Percentiles rank a stretch among this genome's conserved stretches.
These are phyloP conservation scores for Lamprologus speciosus DNA, from an alignment of 2,113 vertebrate genomes.

Conservation along the genomic window DNA sequence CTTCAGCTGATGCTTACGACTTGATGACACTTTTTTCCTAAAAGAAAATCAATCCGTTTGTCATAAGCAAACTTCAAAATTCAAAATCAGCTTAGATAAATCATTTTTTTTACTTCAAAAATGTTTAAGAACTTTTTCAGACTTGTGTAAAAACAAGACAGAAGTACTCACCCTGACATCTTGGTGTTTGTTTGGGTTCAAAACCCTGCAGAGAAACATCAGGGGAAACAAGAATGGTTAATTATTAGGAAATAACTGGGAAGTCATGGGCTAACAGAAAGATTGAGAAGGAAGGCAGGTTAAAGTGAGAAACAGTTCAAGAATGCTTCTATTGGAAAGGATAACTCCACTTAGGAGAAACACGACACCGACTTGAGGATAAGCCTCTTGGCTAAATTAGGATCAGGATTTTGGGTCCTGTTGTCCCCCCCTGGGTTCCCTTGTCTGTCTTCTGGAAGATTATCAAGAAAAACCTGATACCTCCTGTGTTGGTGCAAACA, in stretches of 20 bases:
- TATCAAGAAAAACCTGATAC: conserved; percentile 43
- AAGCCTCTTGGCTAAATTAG: conserved; percentile 67
- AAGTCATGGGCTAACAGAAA: not conserved
- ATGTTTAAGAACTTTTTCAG: not conserved
- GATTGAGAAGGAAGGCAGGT: not conserved
- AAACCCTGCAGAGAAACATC: conserved; percentile 17
- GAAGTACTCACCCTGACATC: conserved; percentile 70
- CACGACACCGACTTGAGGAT: not conserved
- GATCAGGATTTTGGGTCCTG: conserved; percentile 20
- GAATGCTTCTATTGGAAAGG: not conserved
- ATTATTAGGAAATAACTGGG: not conserved
- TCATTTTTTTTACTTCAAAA: fast-evolving
- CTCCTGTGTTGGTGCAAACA: conserved; percentile 17
- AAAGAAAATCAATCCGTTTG: not conserved
- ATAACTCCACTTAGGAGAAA: conserved; percentile 27
- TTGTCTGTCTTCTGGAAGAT: conserved; percentile 31
- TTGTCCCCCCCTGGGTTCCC: conserved; percentile 3
- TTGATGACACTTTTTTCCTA: conserved; percentile 86
- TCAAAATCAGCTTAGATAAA: not conserved
- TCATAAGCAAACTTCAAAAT: not conserved
- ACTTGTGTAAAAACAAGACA: not conserved
- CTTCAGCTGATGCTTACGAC: conserved; percentile 91
- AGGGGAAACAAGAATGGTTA: too few species aligned
- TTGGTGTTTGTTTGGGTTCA: conserved; percentile 31
- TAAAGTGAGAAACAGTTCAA: not conserved